Base-by-base conservation (phyloP, 2,797 vertebrate genomes). In the Podarcis lilfordi region DNA sequence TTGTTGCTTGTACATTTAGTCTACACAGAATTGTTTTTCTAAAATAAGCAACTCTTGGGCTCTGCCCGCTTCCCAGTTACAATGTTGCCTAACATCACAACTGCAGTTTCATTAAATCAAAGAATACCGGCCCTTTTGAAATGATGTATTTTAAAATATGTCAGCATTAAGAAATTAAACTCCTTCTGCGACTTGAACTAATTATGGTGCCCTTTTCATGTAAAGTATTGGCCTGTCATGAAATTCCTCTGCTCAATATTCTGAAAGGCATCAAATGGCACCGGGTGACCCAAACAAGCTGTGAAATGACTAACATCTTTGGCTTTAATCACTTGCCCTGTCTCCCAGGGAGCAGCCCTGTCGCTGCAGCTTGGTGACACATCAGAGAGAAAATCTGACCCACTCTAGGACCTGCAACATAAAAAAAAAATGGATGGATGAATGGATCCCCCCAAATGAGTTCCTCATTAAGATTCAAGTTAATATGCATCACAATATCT, bases 181-280 rank as follows among this genome's bases (percentile, higher is more conserved):
- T 82, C 77, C 86, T 87, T 86, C 89, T 75, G 19, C 82, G 25
- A 82, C 90, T 93, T 90, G 82, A 88, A 91, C 89, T 93, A 92
- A 94, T 95, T 95, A 89, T 29, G 79, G 77, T 86, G 64, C 75
- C 84, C 86, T 95, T 95, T 93, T 93, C 92, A 91, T 32, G 77
- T 86, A 77, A 90, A 80, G 75, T 89, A 85, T 72, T 86, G 86
- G 79, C 83, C 45, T 87, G 91, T 91, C 90, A 89, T 90, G 90
- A 89, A 93, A 92, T 92, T 93, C 81, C 81, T 94, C 40, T 74
- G 69, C 69, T 82, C 50, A 87, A 78, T 89, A 75, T 89, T 93
- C 86, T 59, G 82, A 93, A 91, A 91, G 61, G 68, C 88, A 84
- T 77, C 88, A 93, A 92, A 94, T 88, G 80, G 43, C 83, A 80